phyloP scores from a whole-genome alignment of 2,113 vertebrate genomes.

The Callionymus lyra region DNA sequence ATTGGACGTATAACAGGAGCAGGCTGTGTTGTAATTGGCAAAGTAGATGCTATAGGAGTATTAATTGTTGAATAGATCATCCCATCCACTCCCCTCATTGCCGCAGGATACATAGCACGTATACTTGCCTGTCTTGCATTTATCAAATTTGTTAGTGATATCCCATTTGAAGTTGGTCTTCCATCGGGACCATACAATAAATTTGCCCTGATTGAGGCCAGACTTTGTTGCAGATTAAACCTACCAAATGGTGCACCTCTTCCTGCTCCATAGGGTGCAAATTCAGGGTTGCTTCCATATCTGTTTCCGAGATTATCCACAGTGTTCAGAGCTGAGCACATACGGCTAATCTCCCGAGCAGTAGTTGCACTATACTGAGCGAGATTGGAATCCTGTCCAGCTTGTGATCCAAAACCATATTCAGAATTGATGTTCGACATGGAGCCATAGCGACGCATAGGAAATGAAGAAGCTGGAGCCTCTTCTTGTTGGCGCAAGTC shows the following conservation, averaged over 20 bases:
- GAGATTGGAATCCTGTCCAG: slow-evolving; percentile 84
- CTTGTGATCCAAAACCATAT: slow-evolving; percentile 72
- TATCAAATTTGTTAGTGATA: slow-evolving; percentile 73
- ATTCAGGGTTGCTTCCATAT: slow-evolving; percentile 72
- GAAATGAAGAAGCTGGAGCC: slow-evolving; percentile 72
- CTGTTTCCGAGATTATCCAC: slow-evolving; percentile 87
- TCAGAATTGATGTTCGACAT: slow-evolving; percentile 94
- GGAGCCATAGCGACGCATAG: slow-evolving; percentile 87
- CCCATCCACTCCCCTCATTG: slow-evolving; percentile 86
- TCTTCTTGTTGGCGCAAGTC: slow-evolving; percentile 87
- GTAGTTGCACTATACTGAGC: slow-evolving; percentile 96
- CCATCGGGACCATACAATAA: slow-evolving; percentile 82
- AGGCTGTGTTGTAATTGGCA: slow-evolving; percentile 97
- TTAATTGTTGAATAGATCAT: slow-evolving; percentile 99
- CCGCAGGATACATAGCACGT: slow-evolving; percentile 81
- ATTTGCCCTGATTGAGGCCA: slow-evolving; percentile 73
- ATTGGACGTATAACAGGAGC: slow-evolving; percentile 79
- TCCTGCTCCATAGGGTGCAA: slow-evolving; percentile 74
- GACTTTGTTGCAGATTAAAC: slow-evolving; percentile 71
- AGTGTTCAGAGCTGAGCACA: slow-evolving; percentile 94
- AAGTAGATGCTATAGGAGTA: slow-evolving; percentile 92
- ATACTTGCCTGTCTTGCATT: slow-evolving; percentile 74
- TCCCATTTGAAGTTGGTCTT: slow-evolving; percentile 62
- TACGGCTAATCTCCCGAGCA: slow-evolving; percentile 90
- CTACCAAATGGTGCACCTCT: slow-evolving; percentile 63